A percentile compares a stretch with the other conserved stretches of the same genome.
phyloP scores from a whole-genome alignment of 2,888 invertebrate genomes.

The Nezara viridula region DNA sequence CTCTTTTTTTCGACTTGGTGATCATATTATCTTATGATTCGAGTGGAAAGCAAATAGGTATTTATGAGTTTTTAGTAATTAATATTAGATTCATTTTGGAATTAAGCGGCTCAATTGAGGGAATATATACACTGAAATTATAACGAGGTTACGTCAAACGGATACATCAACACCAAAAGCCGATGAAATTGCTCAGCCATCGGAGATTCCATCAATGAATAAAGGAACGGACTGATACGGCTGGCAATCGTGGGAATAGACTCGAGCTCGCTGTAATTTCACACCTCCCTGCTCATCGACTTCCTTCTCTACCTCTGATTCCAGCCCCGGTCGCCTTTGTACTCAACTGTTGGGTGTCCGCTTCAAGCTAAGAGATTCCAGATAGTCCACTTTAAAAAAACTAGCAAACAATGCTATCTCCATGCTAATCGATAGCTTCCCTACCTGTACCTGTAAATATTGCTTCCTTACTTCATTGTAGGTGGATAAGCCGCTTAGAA shows the following conservation, averaged over 20 bases:
- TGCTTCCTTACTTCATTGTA: not conserved
- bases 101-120: too few relatives aligned
- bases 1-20: too few relatives aligned
- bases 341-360: not conserved
- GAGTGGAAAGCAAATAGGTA: too few relatives aligned
- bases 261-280: slow-evolving; percentile 20
- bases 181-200: too few relatives aligned
- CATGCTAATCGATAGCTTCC: not conserved
- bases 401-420: slow-evolving; percentile 9
- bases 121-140: too few relatives aligned
- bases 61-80: too few relatives aligned
- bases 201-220: not conserved
- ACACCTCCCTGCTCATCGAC: slow-evolving; percentile 40
- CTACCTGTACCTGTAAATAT: slow-evolving; percentile 24
- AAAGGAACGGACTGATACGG: not conserved
- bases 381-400: slow-evolving; percentile 25
- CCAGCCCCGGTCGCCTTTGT: not conserved
- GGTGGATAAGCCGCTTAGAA: not conserved
- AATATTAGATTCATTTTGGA: too few relatives aligned
- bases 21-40: too few relatives aligned
- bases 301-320: slow-evolving; percentile 44
- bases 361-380: not conserved
- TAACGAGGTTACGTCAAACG: too few relatives aligned
- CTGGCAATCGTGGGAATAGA: not conserved
- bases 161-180: too few relatives aligned